Base-by-base conservation (phyloP, 2,113 vertebrate genomes). In the Syngnathoides biaculeatus region DNA sequence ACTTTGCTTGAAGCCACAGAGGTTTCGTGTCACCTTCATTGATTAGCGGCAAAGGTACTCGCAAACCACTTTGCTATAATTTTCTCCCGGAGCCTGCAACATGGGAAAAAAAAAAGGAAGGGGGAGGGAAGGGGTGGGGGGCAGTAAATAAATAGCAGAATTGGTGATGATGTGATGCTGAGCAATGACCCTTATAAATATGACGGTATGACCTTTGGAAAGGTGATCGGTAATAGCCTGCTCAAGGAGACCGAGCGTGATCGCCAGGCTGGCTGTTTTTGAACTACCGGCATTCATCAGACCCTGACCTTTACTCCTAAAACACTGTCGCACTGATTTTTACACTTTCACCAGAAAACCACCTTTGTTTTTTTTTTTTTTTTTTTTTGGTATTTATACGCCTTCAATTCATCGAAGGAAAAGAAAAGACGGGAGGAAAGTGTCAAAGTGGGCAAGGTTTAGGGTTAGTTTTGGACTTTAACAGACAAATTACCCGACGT, bases 151-250 rank as follows among this genome's bases (percentile, higher is more conserved):
- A 57, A 26, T 26, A 22, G 27, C 17, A 15, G 55, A 57, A 57
- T 57, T 27, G 26, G 55, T 30, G 55, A 53, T 42, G 22, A 74
- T 69, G 71, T 61, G 9, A 22, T 67, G 58, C 69, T 73, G 64
- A 68, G 66, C 68, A 56, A 61, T 77, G 74, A 45, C 79, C 72
- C 61, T 60, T 76, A 56, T 69, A 53, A 39, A n/a, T 40, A 27
- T 59, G 71, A 68, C 72, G 72, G 60, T 58, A 56, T 86, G 79
- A 87, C 86, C 84, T 30, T 90, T 89, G 81, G 40, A 59, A 68
- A 62, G 50, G 35, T 50, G 0, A 82, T 81, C 79, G 64, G 72
- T 82, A 84, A 81, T 66, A 66, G 56, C 53, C 64, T 56, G 74
- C 71, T 72, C 70, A 27, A 66, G 69, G 53, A 79, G 68, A 55